These are phyloP conservation scores for Lepilemur ruficaudatus DNA, from an alignment of 2,797 vertebrate species.

Conservation along the genomic window DNA sequence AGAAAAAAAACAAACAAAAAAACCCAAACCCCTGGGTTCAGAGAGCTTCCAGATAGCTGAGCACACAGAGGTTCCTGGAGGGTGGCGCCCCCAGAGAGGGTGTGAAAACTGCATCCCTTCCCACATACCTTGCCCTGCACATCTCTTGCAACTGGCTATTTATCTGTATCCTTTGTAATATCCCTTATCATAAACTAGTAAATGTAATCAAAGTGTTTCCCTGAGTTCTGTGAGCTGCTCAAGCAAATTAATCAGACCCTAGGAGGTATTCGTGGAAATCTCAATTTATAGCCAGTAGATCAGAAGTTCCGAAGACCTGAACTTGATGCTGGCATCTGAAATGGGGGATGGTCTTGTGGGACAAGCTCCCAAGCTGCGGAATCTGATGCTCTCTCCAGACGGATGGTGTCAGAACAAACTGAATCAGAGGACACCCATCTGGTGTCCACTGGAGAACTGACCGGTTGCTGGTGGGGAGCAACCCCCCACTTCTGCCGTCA, in stretches of 20 bases:
- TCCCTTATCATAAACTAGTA: background rate
- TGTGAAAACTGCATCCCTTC: background rate
- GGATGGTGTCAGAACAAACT: background rate
- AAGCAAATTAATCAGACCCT: background rate
- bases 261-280: background rate
- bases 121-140: background rate
- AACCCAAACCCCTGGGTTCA: too few relatives aligned
- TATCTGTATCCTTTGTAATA: background rate
- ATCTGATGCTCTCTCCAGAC: too few relatives aligned
- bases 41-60: background rate
- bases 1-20: too few relatives aligned
- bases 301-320: background rate
- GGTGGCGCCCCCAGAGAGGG: background rate
- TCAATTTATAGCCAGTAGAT: background rate
- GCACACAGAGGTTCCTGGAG: background rate
- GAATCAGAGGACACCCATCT: background rate
- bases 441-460: background rate
- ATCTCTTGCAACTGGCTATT: background rate
- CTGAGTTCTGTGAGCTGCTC: background rate
- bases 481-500: background rate
- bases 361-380: too few relatives aligned
- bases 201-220: background rate
- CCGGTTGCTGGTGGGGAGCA: background rate
- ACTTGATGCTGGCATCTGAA: too few relatives aligned
- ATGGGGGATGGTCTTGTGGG: too few relatives aligned